phyloP scores from a whole-genome alignment of 2,797 vertebrate species.

The Tauraco hartlaubi region DNA sequence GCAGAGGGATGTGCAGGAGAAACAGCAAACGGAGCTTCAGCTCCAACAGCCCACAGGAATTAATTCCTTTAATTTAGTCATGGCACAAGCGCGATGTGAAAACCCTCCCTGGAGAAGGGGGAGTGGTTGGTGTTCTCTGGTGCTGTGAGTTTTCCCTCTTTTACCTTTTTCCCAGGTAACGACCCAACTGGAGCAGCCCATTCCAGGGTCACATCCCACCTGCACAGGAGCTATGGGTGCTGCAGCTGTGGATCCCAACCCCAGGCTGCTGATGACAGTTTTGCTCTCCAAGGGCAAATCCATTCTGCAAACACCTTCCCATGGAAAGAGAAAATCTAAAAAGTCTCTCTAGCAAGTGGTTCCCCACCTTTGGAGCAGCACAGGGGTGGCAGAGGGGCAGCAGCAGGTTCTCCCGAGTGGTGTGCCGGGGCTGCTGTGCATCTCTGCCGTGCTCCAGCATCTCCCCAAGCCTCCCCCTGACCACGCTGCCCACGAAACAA shows the following conservation, averaged over 20 bases:
- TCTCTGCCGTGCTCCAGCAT: fast-evolving
- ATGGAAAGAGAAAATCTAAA: fast-evolving
- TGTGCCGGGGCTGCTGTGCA: background rate
- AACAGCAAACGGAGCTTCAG: background rate
- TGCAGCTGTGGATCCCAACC: background rate
- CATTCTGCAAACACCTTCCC: background rate
- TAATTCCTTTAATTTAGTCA: background rate
- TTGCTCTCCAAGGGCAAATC: background rate
- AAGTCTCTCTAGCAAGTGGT: background rate
- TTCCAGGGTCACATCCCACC: background rate
- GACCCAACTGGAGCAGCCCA: fast-evolving
- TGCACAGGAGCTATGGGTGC: fast-evolving
- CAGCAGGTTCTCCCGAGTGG: fast-evolving
- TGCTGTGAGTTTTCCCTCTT: background rate
- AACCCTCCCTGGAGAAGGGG: background rate
- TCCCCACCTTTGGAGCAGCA: background rate
- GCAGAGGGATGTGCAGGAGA: background rate
- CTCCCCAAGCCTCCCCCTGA: background rate
- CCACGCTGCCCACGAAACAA: background rate
- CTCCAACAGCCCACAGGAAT: background rate
- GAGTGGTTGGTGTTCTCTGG: background rate
- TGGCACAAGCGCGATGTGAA: background rate
- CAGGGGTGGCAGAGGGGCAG: fast-evolving
- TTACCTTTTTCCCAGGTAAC: fast-evolving
- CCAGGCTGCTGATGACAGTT: background rate